Conservation (phyloP, 1,140 invertebrate genomes). For the Drosophila kurseongensis region DNA sequence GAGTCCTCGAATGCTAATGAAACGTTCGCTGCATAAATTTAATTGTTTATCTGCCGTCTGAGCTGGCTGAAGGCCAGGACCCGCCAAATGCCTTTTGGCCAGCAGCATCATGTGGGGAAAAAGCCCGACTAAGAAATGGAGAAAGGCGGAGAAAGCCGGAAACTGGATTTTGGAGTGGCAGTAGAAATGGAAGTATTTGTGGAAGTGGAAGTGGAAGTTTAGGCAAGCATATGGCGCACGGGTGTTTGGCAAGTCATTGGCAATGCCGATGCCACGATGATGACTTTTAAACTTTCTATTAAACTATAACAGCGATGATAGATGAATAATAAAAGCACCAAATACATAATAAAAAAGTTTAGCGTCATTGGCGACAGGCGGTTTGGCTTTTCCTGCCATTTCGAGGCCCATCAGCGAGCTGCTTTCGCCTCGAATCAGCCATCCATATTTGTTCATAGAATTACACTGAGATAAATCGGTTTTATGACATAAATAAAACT, state of each 20-base stretch:
- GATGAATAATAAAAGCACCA: slow-evolving; percentile 80
- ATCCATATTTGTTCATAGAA: slow-evolving; percentile 61
- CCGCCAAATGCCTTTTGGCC: slow-evolving; percentile 39
- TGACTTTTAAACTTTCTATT: slow-evolving; percentile 84
- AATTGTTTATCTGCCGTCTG: slow-evolving; percentile 72
- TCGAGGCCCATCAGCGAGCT: slow-evolving; percentile 35
- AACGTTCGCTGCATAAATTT: slow-evolving; percentile 74
- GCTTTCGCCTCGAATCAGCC: slow-evolving; percentile 47
- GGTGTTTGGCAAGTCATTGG: slow-evolving; percentile 70
- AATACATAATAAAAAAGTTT: slow-evolving; percentile 82
- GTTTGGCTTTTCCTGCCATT: slow-evolving; percentile 29
- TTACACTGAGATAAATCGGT: not conserved
- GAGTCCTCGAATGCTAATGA: slow-evolving; percentile 72
- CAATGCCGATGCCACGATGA: slow-evolving; percentile 56
- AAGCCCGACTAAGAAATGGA: not conserved
- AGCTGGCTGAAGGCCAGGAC: slow-evolving; percentile 34
- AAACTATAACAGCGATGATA: slow-evolving; percentile 82
- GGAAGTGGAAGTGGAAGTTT: not conserved
- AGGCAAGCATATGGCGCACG: slow-evolving; percentile 50
- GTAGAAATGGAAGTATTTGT: not conserved
- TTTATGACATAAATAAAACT: too few species aligned
- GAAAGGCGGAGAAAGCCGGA: not conserved
- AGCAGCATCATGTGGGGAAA: slow-evolving; percentile 7
- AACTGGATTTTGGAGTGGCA: slow-evolving; percentile 13
- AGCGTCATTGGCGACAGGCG: slow-evolving; percentile 68